A percentile compares a stretch with the other conserved stretches of the same genome.
These are phyloP conservation scores for Vicugna pacos DNA, from an alignment of 2,113 vertebrate genomes.

Conservation along the genomic window DNA sequence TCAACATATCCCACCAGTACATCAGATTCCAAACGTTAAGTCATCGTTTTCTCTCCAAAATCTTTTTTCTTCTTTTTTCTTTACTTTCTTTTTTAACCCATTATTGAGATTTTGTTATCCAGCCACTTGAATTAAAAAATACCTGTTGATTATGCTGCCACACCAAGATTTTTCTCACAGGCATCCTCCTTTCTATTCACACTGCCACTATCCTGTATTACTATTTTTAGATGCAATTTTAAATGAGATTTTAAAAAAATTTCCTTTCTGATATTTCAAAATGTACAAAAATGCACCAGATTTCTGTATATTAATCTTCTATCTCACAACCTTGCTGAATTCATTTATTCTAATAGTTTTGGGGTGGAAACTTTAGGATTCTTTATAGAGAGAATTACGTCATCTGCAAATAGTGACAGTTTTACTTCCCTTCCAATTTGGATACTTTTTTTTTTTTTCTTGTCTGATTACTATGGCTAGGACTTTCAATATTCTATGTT, in stretches of 20 bases:
- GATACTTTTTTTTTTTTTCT: not conserved
- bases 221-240: not conserved
- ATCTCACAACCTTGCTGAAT: not conserved
- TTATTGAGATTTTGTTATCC: not conserved
- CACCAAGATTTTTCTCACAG: not conserved
- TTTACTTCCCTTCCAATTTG: not conserved
- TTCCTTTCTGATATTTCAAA: not conserved
- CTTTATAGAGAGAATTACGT: not conserved
- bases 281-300: not conserved
- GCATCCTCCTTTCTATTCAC: not conserved
- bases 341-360: not conserved
- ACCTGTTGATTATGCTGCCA: not conserved
- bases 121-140: not conserved
- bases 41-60: constrained; percentile 3
- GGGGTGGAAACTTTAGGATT: not conserved
- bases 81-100: not conserved
- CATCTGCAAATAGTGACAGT: not conserved
- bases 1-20: not conserved
- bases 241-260: not conserved
- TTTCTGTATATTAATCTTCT: not conserved
- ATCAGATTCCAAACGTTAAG: constrained; percentile 49
- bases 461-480: not conserved
- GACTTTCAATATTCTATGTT: not conserved
- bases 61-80: not conserved
- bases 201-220: not conserved